These are phyloP conservation scores for Apostichopus parvimensis DNA, from an alignment of 35 echinoderm and acorn worm genomes.

Conservation along the genomic window DNA sequence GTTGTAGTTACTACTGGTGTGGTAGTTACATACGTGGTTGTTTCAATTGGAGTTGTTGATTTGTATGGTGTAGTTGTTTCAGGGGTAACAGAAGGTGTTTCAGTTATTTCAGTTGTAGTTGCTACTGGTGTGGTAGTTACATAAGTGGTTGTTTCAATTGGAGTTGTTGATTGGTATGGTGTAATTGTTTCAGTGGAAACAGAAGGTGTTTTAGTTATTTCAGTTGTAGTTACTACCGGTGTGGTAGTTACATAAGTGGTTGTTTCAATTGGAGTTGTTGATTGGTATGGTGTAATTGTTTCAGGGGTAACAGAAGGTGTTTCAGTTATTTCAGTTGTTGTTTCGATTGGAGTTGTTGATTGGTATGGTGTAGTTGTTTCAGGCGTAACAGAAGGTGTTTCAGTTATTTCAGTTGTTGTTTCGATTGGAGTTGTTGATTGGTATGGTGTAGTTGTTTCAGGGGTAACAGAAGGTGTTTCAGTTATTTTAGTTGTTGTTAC, in stretches of 20 bases:
- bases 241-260: background rate
- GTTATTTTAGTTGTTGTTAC: background rate
- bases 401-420: too few relatives aligned
- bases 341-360: too few relatives aligned
- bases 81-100: too few relatives aligned
- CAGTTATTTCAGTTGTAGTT: background rate
- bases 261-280: background rate
- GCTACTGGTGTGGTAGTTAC: background rate
- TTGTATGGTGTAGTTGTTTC: too few relatives aligned
- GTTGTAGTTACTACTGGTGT: background rate
- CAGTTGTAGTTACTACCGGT: background rate
- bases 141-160: background rate
- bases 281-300: background rate
- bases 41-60: background rate
- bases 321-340: background rate
- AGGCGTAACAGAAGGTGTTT: background rate
- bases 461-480: background rate
- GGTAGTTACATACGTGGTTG: background rate
- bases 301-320: background rate
- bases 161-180: background rate
- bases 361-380: background rate
- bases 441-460: background rate
- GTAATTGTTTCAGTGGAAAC: background rate
- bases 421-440: background rate
- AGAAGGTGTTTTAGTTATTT: too few relatives aligned